Evolutionary conservation across 2,113 vertebrate genomes (phyloP).

Genomic region (Brachyistius frenatus): DNA sequence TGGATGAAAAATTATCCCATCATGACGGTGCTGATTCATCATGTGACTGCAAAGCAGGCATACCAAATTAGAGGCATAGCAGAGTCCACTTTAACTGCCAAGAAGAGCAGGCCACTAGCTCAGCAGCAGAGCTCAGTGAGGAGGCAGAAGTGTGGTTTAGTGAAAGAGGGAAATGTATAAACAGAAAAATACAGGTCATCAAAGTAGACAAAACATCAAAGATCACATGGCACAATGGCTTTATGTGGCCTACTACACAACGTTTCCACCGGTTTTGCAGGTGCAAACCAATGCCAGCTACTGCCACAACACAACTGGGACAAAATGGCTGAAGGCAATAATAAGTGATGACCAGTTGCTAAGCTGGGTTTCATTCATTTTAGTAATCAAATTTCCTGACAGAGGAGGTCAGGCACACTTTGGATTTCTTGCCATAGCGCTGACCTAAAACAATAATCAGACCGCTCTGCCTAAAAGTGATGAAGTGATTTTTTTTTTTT

Average conservation of each 20-base stretch:
- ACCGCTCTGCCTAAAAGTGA: neutral
- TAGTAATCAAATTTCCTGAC: neutral
- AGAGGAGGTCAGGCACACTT: neutral
- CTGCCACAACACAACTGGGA: neutral
- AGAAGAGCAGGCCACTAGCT: conserved; percentile 43
- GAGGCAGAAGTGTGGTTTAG: neutral
- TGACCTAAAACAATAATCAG: conserved; percentile 3
- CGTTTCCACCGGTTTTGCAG: conserved; percentile 10
- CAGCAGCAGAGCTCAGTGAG: conserved; percentile 17
- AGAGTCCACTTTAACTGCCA: conserved; percentile 39
- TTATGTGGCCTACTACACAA: neutral
- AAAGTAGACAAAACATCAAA: conserved; percentile 21
- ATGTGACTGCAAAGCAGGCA: conserved; percentile 74
- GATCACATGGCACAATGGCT: neutral
- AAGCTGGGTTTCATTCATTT: neutral
- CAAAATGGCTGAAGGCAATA: conserved; percentile 19
- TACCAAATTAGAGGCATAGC: conserved; percentile 65
- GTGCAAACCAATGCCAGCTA: conserved; percentile 16
- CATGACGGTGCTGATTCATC: conserved; percentile 59
- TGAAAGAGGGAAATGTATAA: neutral
- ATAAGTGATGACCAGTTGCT: conserved; percentile 4
- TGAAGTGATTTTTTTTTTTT: conserved; percentile 17
- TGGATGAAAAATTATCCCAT: conserved; percentile 75
- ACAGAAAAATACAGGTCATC: conserved; percentile 20
- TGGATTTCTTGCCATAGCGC: neutral